phyloP scores from a whole-genome alignment of 2,888 invertebrate species.

The Phoronis australis region DNA sequence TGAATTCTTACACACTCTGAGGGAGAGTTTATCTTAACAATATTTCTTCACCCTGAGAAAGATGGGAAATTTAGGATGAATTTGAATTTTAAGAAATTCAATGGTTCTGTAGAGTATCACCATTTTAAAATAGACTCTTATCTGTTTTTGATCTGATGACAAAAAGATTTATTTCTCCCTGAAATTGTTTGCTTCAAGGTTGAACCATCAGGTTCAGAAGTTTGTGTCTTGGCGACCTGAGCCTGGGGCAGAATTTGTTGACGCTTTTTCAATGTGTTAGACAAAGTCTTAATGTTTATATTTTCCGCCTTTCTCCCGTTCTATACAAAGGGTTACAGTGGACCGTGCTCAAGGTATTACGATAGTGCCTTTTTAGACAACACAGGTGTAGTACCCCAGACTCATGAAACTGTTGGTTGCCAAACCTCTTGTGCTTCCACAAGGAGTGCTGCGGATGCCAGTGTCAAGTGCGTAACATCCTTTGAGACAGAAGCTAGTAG shows the following conservation, averaged over 20 bases:
- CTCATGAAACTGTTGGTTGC: neutral
- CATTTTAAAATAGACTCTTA: neutral
- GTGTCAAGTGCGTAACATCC: neutral
- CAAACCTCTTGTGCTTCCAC: constrained; percentile 4
- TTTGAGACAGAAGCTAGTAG: neutral
- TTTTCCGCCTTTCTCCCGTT: constrained; percentile 11
- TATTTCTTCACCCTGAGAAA: neutral
- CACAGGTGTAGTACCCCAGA: constrained; percentile 1
- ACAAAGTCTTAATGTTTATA: constrained; percentile 3
- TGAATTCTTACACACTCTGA: neutral
- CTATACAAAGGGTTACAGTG: constrained; percentile 1
- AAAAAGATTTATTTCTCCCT: neutral
- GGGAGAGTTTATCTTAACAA: neutral
- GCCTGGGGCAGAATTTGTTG: constrained; percentile 7
- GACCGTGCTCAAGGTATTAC: neutral
- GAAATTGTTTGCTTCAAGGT: constrained; percentile 13
- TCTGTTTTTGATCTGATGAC: neutral
- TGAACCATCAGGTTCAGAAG: constrained; percentile 9
- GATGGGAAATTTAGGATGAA: neutral
- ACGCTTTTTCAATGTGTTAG: constrained; percentile 14
- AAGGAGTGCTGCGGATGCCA: neutral
- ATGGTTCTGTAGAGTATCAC: neutral
- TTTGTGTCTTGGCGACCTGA: constrained; percentile 11
- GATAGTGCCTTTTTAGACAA: constrained; percentile 1
- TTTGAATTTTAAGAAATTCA: neutral